A percentile compares a stretch with the other conserved stretches of the same genome.
Evolutionary conservation across 2,113 vertebrate species (phyloP).

Genomic region (Xyrauchen texanus): DNA sequence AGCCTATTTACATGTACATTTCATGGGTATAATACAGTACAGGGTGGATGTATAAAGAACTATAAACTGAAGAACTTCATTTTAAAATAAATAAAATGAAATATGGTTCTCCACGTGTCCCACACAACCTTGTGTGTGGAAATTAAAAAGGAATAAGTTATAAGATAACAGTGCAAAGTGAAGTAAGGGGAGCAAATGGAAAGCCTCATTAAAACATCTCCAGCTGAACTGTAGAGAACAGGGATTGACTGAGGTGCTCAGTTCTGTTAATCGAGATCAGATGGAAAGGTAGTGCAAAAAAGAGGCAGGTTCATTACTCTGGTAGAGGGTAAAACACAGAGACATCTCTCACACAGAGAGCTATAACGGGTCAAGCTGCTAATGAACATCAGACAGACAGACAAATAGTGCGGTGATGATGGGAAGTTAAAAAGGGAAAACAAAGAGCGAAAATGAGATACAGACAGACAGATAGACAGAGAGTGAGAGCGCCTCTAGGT

Average conservation of each 20-base stretch:
- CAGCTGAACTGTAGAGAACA: conserved; percentile 59
- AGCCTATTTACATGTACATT: too few relatives aligned
- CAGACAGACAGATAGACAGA: conserved; percentile 40
- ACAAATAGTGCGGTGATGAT: conserved; percentile 11
- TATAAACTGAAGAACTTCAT: too few relatives aligned
- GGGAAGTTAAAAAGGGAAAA: not conserved
- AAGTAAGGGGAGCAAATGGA: conserved; percentile 69
- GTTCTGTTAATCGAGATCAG: conserved; percentile 70
- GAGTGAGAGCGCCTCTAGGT: conserved; percentile 35
- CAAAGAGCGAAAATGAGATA: conserved; percentile 18
- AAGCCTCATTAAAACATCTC: conserved; percentile 79
- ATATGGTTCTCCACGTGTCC: conserved; percentile 20
- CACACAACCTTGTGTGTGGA: conserved; percentile 45
- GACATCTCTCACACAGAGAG: conserved; percentile 47
- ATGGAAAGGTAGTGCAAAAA: conserved; percentile 60
- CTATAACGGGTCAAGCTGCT: conserved; percentile 58
- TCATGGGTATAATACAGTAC: too few relatives aligned
- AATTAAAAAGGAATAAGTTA: conserved; percentile 40
- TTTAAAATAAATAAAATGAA: not conserved
- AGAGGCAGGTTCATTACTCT: conserved; percentile 31
- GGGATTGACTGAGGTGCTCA: conserved; percentile 59
- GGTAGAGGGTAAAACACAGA: conserved; percentile 43
- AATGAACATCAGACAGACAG: conserved; percentile 64
- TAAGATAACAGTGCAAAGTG: conserved; percentile 58
- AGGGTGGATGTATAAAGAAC: too few relatives aligned